Base-by-base conservation (phyloP, 2,888 invertebrate genomes). In the Alviniconcha strummeri region DNA sequence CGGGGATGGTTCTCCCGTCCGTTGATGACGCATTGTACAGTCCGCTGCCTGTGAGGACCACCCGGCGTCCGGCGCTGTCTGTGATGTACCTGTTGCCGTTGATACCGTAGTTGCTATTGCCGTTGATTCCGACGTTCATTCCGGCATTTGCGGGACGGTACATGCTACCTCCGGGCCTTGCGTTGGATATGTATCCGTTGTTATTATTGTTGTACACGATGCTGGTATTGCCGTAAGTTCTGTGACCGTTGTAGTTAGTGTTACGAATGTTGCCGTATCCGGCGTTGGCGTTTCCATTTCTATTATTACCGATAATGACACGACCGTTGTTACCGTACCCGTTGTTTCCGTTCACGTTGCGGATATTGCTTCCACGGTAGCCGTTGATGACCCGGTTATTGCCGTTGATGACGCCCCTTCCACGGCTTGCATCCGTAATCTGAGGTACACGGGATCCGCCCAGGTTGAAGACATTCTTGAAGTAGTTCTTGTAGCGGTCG, bases 401-500 rank as follows among this genome's bases (percentile, higher is more conserved):
- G 54, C 81, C 60, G 56, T 36, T 74, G 13, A 13, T 60, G 76
- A 71, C 19, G n/a, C 55, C 13, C 13, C 36, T 60, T 52, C 78
- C 64, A 60, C 13, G n/a, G 15, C 78, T 64, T 17, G 15, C 52
- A 52, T 64, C 78, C 19, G 60, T 78, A 8, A 78, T 52, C 52
- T 57, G 55, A 54, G 80, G 69, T 52, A n/a, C 15, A 19, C 52
- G 64, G 13, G 55, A 15, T 54, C 67, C 64, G 52, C 4, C 52
- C n/a, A 11, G 15, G n/a, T 15, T 77, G 57, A 82, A 71, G n/a
- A 82, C 13, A 13, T 56, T 13, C 7, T 54, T 60, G 19, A 85
- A 52, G 77, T 82, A 84, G 17, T 76, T 80, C 36, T 71, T 77
- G 72, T 83, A 85, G 69, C 72, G 75, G 52, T 84, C 75, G 80